Percentiles rank a stretch among this genome's conserved stretches.
Evolutionary conservation across 2,888 invertebrate genomes (phyloP).

Genomic region (Apoderus coryli): DNA sequence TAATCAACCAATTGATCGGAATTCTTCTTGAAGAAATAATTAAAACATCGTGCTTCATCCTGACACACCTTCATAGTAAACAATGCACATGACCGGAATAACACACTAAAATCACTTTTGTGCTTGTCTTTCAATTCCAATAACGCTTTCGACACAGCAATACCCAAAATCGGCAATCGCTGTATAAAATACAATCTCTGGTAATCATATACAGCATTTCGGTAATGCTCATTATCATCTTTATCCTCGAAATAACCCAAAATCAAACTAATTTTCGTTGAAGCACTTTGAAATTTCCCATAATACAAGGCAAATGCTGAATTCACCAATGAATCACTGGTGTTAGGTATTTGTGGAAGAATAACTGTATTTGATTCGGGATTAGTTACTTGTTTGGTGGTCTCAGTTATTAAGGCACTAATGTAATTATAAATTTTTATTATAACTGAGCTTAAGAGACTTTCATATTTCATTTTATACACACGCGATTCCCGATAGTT

Average conservation of each 20-base stretch:
- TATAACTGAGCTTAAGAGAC: slow-evolving; percentile 68
- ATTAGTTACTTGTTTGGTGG: slow-evolving; percentile 58
- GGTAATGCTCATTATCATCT: slow-evolving; percentile 59
- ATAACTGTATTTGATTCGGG: slow-evolving; percentile 22
- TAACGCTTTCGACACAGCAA: slow-evolving; percentile 56
- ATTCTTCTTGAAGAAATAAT: slow-evolving; percentile 70
- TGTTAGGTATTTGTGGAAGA: slow-evolving; percentile 25
- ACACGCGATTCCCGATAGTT: slow-evolving; percentile 74
- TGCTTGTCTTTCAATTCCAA: slow-evolving; percentile 46
- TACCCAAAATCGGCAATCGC: slow-evolving; percentile 48
- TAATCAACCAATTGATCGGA: slow-evolving; percentile 44
- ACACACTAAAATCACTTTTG: slow-evolving; percentile 64
- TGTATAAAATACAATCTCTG: slow-evolving; percentile 72
- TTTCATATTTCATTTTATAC: slow-evolving; percentile 72
- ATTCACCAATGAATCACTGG: slow-evolving; percentile 31
- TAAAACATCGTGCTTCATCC: slow-evolving; percentile 85
- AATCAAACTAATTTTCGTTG: slow-evolving; percentile 67
- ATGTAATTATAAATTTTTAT: slow-evolving; percentile 68
- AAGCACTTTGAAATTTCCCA: slow-evolving; percentile 89
- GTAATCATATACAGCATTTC: slow-evolving; percentile 58
- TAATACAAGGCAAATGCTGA: slow-evolving; percentile 76
- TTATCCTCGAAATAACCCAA: slow-evolving; percentile 70
- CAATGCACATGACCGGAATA: slow-evolving; percentile 76
- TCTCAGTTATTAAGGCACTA: slow-evolving; percentile 57
- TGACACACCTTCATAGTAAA: slow-evolving; percentile 86